phyloP scores from a whole-genome alignment of 2,113 vertebrate species.

The Carassius gibelio region DNA sequence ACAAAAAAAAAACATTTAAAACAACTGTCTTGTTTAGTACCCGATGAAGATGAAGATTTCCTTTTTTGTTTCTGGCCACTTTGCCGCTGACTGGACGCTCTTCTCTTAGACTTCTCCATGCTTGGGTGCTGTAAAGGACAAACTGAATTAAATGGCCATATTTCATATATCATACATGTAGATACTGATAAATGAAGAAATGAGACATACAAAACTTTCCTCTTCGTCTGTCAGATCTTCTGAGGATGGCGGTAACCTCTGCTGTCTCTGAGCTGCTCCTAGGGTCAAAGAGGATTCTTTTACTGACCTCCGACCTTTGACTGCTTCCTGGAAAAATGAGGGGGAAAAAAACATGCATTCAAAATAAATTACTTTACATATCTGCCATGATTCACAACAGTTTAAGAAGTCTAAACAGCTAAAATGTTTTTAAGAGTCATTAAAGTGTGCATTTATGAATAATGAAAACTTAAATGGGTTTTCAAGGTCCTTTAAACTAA shows the following conservation, averaged over 20 bases:
- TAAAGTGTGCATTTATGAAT: no score
- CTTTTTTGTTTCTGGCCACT: slow-evolving; percentile 44
- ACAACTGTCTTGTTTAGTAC: not conserved
- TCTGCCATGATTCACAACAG: not conserved
- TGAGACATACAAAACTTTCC: slow-evolving; percentile 51
- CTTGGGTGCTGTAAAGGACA: not conserved
- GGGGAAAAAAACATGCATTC: not conserved
- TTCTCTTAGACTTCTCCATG: slow-evolving; percentile 1
- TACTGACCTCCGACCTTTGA: not conserved
- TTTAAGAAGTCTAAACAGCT: no score
- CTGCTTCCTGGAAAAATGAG: not conserved
- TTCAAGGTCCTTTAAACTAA: no score
- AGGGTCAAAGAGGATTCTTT: not conserved
- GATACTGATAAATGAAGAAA: not conserved
- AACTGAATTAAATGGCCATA: not conserved
- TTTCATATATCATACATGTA: not conserved
- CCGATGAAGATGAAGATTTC: slow-evolving; percentile 47
- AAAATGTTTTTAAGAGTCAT: no score
- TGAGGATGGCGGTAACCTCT: slow-evolving; percentile 41
- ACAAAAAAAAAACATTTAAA: no score
- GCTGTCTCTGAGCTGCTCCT: not conserved
- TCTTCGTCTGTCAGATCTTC: slow-evolving; percentile 57
- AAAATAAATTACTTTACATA: not conserved
- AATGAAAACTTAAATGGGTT: no score
- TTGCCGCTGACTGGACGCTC: not conserved